Evolutionary conservation across 1,140 invertebrate genomes (phyloP).

Genomic region (Hetaerina americana): DNA sequence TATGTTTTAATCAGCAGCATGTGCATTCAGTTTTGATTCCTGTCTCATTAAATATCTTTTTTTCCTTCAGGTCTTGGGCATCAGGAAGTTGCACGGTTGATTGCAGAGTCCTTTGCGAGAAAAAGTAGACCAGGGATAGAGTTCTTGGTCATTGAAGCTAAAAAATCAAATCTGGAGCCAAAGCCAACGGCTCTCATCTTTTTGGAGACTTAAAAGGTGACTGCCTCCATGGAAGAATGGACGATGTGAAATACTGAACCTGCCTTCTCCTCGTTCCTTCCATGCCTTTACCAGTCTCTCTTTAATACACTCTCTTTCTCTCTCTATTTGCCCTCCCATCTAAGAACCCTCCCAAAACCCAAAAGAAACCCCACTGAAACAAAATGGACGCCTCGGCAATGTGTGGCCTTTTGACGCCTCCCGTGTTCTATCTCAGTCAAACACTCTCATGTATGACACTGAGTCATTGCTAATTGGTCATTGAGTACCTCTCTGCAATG

Average conservation of each 20-base stretch:
- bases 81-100: slow-evolving; percentile 73
- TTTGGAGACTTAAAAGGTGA: slow-evolving; percentile 58
- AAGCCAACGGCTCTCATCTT: slow-evolving; percentile 77
- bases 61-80: slow-evolving; percentile 38
- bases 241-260: no score
- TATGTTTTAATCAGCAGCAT: no score
- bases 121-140: slow-evolving; percentile 74
- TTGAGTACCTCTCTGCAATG: background rate
- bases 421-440: background rate
- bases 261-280: no score
- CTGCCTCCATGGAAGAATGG: background rate
- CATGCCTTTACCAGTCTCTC: no score
- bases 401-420: background rate
- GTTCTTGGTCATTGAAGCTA: slow-evolving; percentile 78
- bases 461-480: background rate
- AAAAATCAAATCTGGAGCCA: slow-evolving; percentile 77
- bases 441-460: background rate
- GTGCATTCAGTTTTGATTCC: background rate
- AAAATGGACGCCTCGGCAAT: background rate
- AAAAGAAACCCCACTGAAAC: background rate
- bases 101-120: slow-evolving; percentile 78
- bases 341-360: background rate
- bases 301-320: background rate
- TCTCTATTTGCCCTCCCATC: background rate
- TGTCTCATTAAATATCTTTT: background rate